Evolutionary conservation across 2,113 vertebrate species (phyloP).

Genomic region (Lathamus discolor): DNA sequence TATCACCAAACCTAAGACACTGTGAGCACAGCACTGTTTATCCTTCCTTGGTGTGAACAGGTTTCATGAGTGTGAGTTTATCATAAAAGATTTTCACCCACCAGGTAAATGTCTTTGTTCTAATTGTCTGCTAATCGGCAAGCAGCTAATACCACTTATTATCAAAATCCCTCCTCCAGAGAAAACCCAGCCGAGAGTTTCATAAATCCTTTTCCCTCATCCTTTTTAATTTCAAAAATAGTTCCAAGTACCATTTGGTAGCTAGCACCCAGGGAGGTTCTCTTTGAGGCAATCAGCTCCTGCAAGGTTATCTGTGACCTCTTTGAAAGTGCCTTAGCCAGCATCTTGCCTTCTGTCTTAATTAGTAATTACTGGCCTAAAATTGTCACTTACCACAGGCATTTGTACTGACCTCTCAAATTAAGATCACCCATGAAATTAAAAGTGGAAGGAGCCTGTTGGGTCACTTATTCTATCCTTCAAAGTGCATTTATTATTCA

Average conservation of each 20-base stretch:
- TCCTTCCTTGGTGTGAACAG: background rate
- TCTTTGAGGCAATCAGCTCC: constrained; percentile 28
- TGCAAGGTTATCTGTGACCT: constrained; percentile 48
- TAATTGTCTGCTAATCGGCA: constrained; percentile 56
- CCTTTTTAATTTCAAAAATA: constrained; percentile 40
- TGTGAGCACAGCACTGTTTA: background rate
- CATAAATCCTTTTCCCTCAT: background rate
- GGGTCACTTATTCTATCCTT: background rate
- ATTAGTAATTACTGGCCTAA: constrained; percentile 42
- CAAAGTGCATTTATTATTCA: constrained; percentile 45
- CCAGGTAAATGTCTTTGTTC: constrained; percentile 25
- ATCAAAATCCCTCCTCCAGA: constrained; percentile 15
- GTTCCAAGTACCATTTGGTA: constrained; percentile 26
- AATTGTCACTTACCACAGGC: constrained; percentile 19
- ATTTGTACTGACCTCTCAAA: constrained; percentile 42
- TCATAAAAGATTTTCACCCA: background rate
- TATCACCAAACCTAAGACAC: background rate
- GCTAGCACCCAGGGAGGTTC: constrained; percentile 35
- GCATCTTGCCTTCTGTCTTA: constrained; percentile 25
- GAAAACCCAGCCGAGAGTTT: constrained; percentile 20
- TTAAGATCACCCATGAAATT: constrained; percentile 29
- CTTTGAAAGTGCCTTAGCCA: constrained; percentile 15
- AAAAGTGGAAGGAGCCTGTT: constrained; percentile 8
- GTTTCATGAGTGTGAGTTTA: constrained; percentile 8
- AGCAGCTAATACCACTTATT: constrained; percentile 46